phyloP scores from a whole-genome alignment of 2,113 vertebrate genomes.

The Ovibos moschatus region DNA sequence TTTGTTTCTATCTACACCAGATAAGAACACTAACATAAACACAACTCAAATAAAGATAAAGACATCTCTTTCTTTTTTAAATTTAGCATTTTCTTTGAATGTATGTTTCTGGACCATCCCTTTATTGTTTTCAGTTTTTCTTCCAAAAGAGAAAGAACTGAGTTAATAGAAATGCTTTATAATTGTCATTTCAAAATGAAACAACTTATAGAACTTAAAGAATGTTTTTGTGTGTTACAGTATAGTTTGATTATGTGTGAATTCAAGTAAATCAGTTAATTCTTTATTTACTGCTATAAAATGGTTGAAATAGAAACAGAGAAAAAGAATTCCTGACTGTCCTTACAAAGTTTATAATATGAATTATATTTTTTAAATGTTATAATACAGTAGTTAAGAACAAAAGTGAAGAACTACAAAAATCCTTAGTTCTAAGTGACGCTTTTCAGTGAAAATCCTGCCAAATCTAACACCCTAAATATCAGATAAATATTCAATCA shows the following conservation, averaged over 20 bases:
- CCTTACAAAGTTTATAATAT: conserved; percentile 1
- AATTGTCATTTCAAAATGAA: conserved; percentile 39
- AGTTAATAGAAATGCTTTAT: not conserved
- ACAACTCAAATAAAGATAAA: not conserved
- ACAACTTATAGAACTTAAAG: not conserved
- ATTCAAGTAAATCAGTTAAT: conserved; percentile 7
- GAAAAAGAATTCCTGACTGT: not conserved
- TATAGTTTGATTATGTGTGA: not conserved
- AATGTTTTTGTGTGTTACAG: not conserved
- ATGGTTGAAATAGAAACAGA: not conserved
- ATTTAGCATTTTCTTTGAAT: not conserved
- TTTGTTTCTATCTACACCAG: not conserved
- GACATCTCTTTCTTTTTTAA: not conserved
- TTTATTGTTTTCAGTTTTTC: not conserved
- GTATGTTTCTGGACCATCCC: not conserved
- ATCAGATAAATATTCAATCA: conserved; percentile 11
- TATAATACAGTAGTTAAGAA: not conserved
- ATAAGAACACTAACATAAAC: not conserved
- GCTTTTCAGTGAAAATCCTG: conserved; percentile 1
- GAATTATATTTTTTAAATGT: not conserved
- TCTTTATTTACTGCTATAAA: not conserved
- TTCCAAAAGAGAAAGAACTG: not conserved
- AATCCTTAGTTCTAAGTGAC: not conserved
- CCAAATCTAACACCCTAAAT: not conserved
- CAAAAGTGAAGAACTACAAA: not conserved